phyloP scores from a whole-genome alignment of 2,113 vertebrate species.

The Mixornis gularis region DNA sequence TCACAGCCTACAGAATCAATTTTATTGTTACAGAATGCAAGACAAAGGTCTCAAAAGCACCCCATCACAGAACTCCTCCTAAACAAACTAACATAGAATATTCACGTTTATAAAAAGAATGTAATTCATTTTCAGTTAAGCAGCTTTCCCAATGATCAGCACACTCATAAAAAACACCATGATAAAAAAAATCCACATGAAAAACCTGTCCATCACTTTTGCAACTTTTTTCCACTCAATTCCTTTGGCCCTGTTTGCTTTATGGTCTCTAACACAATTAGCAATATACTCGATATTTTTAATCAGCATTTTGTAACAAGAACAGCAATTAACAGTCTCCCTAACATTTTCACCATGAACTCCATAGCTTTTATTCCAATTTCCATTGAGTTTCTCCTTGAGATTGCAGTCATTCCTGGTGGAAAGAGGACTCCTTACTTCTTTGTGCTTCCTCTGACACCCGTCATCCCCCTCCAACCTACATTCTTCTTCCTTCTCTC shows the following conservation, averaged over 20 bases:
- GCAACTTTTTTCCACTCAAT: slow-evolving; percentile 97
- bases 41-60: not conserved
- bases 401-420: slow-evolving; percentile 28
- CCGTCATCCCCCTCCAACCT: not conserved
- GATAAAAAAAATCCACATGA: slow-evolving; percentile 97
- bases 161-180: slow-evolving; percentile 98
- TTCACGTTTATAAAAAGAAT: not conserved
- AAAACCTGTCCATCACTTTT: slow-evolving; percentile 97
- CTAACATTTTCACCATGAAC: slow-evolving; percentile 43
- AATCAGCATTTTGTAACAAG: slow-evolving; percentile 77
- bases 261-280: slow-evolving; percentile 89
- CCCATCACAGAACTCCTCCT: not conserved
- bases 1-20: not conserved
- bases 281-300: slow-evolving; percentile 91
- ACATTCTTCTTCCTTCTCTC: slow-evolving; percentile 34
- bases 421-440: slow-evolving; percentile 4
- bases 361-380: slow-evolving; percentile 62
- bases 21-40: not conserved
- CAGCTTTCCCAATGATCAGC: slow-evolving; percentile 88
- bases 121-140: slow-evolving; percentile 50
- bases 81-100: not conserved
- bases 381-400: slow-evolving; percentile 54
- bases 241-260: slow-evolving; percentile 82
- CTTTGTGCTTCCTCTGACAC: slow-evolving; percentile 32
- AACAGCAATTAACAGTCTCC: slow-evolving; percentile 63